A percentile compares a stretch with the other conserved stretches of the same genome.
Evolutionary conservation across 92 coral and sea anemone species (phyloP).

Genomic region (Porites evermanni): DNA sequence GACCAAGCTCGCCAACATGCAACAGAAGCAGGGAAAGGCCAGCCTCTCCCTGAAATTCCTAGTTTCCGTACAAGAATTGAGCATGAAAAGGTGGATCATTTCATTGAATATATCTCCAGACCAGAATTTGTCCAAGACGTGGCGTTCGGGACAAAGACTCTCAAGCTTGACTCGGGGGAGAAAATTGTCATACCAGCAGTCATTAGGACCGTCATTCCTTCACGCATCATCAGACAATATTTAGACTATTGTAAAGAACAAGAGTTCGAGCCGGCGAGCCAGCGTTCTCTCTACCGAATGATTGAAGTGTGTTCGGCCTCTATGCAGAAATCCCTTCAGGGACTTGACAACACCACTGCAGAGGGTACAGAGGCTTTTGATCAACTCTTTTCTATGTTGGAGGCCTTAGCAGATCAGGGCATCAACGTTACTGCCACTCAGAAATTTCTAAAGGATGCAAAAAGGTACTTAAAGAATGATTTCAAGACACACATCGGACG

Average conservation of each 20-base stretch:
- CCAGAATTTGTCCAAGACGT: no score
- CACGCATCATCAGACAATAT: no score
- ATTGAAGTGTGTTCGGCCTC: conserved; percentile 64
- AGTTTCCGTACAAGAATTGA: no score
- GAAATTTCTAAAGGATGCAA: conserved; percentile 40
- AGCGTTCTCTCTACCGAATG: conserved; percentile 5
- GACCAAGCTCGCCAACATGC: no score
- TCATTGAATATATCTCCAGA: no score
- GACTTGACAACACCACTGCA: conserved; percentile 19
- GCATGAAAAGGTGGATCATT: no score
- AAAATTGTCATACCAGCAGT: neutral
- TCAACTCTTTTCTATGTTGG: conserved; percentile 8
- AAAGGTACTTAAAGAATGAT: conserved; percentile 62
- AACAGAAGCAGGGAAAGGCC: no score
- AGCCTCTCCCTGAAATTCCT: no score
- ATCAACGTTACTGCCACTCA: conserved; percentile 13
- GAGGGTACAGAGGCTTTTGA: conserved; percentile 52
- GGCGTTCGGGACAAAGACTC: neutral
- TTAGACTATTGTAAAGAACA: no score
- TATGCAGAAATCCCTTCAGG: conserved; percentile 53
- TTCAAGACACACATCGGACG: conserved; percentile 61
- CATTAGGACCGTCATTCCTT: no score
- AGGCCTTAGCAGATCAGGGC: conserved; percentile 36
- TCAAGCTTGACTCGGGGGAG: conserved; percentile 52
- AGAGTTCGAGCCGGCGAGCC: no score